Conservation (phyloP, 1,140 invertebrate species). For the Cyclina sinensis region DNA sequence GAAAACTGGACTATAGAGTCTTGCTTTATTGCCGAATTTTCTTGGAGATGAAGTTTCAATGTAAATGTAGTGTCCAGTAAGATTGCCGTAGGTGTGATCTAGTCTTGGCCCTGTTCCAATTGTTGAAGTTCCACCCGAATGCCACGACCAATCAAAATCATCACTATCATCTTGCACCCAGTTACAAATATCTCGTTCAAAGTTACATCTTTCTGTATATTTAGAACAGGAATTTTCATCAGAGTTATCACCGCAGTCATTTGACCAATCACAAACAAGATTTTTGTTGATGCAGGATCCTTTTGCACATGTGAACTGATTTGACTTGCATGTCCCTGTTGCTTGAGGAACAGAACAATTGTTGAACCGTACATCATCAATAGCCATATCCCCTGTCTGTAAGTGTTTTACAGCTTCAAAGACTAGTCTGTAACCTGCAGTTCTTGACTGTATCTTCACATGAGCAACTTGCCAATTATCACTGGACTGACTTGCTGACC, state of each 20-base stretch:
- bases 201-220: conserved; percentile 79
- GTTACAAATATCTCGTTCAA: conserved; percentile 81
- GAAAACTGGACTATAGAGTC: conserved; percentile 87
- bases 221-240: conserved; percentile 78
- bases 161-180: conserved; percentile 81
- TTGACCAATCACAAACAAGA: conserved; percentile 77
- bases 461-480: conserved; percentile 79
- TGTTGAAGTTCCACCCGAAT: conserved; percentile 75
- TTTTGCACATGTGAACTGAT: conserved; percentile 80
- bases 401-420: conserved; percentile 76
- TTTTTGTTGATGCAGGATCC: conserved; percentile 77
- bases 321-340: conserved; percentile 57
- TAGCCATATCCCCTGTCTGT: conserved; percentile 79
- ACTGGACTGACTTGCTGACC: conserved; percentile 73
- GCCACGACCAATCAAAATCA: conserved; percentile 81
- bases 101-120: conserved; percentile 77
- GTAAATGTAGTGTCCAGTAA: conserved; percentile 91
- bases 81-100: conserved; percentile 82
- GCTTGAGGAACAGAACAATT: conserved; percentile 73
- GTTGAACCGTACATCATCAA: conserved; percentile 83
- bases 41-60: conserved; percentile 91
- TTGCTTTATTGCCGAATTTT: conserved; percentile 90
- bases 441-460: conserved; percentile 70
- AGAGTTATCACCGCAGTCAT: conserved; percentile 82
- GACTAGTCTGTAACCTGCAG: conserved; percentile 71